Evolutionary conservation across 2,113 vertebrate species (phyloP), one percentile per base, ranked within the genome.

Genomic region (Hippolais icterina): DNA sequence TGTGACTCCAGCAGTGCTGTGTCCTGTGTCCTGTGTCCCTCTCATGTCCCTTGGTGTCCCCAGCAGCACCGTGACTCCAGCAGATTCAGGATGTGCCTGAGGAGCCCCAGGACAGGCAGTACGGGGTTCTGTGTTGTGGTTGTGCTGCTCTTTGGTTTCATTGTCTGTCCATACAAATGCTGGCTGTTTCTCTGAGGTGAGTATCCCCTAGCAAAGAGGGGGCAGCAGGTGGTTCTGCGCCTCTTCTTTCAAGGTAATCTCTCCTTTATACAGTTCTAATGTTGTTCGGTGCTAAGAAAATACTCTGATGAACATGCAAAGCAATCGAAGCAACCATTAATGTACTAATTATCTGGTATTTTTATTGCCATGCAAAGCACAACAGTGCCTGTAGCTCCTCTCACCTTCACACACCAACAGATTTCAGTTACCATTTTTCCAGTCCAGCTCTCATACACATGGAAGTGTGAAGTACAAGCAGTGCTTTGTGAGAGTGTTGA

Each of bases 51-150:
- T 6, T 31, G 66, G n/a, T 41, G 41, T 49, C 50, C 33, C 8
- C n/a, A 6, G 72, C 2, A 71, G 54, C 41, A 27, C 5, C 0
- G 0, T 11, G 37, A 4, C 70, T 70, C 12, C 57, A 14, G 39
- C 47, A 11, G 37, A 10, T 9, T 11, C 37, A 11, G 37, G 37
- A 39, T 39, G 37, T 9, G 37, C 37, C 37, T 39, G 37, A 39
- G 37, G 37, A 39, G 37, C 11, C 37, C 37, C 37, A 11, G 37
- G 37, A 39, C 37, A 39, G 37, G 37, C 37, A 39, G 37, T 39
- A 39, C 8, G 37, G 37, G 37, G 37, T 39, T 39, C 37, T 39
- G 37, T 39, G 37, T 16, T 56, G 20, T n/a, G 49, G 3, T 31
- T 44, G 22, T n/a, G 18, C 37, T 74, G 57, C 15, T 56, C 37